Evolutionary conservation across 2,888 invertebrate genomes (phyloP).

Genomic region (Eupeodes luniger): DNA sequence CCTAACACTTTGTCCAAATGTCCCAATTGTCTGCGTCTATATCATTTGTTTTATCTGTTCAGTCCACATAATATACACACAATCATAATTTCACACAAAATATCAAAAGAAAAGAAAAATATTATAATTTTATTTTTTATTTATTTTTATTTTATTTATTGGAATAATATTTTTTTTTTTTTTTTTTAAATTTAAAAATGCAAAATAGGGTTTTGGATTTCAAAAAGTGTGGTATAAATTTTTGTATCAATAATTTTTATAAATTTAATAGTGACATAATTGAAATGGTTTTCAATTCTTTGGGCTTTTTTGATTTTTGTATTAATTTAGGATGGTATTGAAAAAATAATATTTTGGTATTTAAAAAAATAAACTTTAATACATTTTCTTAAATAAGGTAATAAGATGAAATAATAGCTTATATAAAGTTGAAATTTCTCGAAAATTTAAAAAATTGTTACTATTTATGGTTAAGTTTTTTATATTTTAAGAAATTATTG

Average conservation of each 20-base stretch:
- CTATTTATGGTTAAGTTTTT: no score
- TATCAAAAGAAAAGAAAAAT: constrained; percentile 73
- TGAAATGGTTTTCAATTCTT: no score
- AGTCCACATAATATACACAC: constrained; percentile 81
- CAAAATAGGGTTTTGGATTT: constrained; percentile 25
- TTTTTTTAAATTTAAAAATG: constrained; percentile 44
- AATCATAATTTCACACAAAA: constrained; percentile 79
- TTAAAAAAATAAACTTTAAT: no score
- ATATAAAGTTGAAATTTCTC: no score
- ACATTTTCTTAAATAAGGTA: no score
- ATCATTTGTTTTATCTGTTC: constrained; percentile 88
- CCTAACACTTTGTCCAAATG: constrained; percentile 86
- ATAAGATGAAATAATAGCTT: no score
- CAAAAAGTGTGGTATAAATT: constrained; percentile 59
- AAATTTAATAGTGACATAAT: background rate
- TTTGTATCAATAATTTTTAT: background rate
- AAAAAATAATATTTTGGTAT: no score
- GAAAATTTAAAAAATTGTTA: no score
- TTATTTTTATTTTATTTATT: constrained; percentile 23
- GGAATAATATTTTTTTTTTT: constrained; percentile 44
- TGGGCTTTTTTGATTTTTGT: no score
- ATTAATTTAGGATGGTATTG: no score
- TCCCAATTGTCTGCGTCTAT: constrained; percentile 92
- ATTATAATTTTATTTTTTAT: constrained; percentile 63
- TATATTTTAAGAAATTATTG: no score